These are phyloP conservation scores for Bubo blakistoni DNA, from an alignment of 2,113 vertebrate species.

Conservation along the genomic window DNA sequence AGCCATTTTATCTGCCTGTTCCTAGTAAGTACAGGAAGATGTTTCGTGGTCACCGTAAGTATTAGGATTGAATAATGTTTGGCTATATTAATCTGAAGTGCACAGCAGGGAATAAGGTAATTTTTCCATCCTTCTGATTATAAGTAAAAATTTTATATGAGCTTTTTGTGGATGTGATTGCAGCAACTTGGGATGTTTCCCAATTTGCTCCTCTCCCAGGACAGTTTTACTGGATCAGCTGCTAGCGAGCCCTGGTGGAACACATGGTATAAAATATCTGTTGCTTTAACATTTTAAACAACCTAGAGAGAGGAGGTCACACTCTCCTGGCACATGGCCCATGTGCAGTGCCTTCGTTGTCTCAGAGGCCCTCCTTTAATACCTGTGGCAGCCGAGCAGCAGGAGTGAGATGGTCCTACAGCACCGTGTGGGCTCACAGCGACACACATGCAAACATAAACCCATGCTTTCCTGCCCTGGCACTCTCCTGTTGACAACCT, in stretches of 20 bases:
- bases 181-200: conserved; percentile 24
- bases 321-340: background rate
- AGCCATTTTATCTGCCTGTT: background rate
- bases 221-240: conserved; percentile 29
- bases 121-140: conserved; percentile 44
- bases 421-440: background rate
- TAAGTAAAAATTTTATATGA: conserved; percentile 18
- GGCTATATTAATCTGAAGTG: conserved; percentile 40
- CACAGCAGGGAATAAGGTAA: conserved; percentile 39
- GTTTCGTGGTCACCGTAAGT: background rate
- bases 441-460: background rate
- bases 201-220: conserved; percentile 30
- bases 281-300: conserved; percentile 32
- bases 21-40: background rate
- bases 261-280: background rate
- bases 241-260: background rate
- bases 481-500: background rate
- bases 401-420: background rate
- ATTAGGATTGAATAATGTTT: conserved; percentile 48
- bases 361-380: background rate
- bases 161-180: conserved; percentile 41
- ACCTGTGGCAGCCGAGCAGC: background rate
- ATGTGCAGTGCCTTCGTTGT: background rate
- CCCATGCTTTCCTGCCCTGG: background rate
- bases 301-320: background rate